Percentiles rank a stretch among this genome's conserved stretches.
phyloP scores from a whole-genome alignment of 1,140 invertebrate species.

The Amphibalanus amphitrite region DNA sequence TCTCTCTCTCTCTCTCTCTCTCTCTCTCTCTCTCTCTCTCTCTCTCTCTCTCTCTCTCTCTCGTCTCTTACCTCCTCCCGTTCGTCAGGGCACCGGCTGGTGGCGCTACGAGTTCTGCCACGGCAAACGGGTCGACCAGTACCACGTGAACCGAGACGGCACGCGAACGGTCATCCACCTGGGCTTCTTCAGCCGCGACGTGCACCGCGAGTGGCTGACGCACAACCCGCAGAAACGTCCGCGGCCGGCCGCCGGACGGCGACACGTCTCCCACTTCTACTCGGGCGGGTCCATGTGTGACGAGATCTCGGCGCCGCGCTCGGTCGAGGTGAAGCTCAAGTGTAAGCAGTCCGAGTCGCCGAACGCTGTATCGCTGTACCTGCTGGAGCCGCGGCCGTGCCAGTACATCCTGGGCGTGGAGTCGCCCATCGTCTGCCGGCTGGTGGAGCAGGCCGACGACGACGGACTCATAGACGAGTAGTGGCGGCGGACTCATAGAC shows the following conservation, averaged over 20 bases:
- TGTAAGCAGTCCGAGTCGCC: conserved; percentile 34
- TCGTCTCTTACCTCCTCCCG: too few relatives aligned
- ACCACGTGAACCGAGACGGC: conserved; percentile 60
- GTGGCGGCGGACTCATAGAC: neutral
- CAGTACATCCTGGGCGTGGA: conserved; percentile 84
- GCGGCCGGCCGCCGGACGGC: conserved; percentile 18
- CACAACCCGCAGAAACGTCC: conserved; percentile 59
- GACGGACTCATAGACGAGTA: neutral
- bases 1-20: too few relatives aligned
- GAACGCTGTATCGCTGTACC: conserved; percentile 64
- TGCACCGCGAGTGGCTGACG: conserved; percentile 76
- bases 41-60: too few relatives aligned
- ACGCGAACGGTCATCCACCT: conserved; percentile 50
- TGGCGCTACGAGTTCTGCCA: conserved; percentile 97
- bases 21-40: too few relatives aligned
- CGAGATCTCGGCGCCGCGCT: conserved; percentile 39
- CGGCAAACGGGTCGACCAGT: conserved; percentile 70
- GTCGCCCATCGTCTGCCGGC: conserved; percentile 69
- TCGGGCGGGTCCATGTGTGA: conserved; percentile 27
- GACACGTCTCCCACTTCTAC: conserved; percentile 71
- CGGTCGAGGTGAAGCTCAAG: conserved; percentile 71
- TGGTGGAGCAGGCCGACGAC: conserved; percentile 30
- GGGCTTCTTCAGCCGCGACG: conserved; percentile 58
- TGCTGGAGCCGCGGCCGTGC: conserved; percentile 75
- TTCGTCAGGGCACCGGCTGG: conserved; percentile 87